Evolutionary conservation across 2,113 vertebrate genomes (phyloP).

Genomic region (Pampusana beccarii): DNA sequence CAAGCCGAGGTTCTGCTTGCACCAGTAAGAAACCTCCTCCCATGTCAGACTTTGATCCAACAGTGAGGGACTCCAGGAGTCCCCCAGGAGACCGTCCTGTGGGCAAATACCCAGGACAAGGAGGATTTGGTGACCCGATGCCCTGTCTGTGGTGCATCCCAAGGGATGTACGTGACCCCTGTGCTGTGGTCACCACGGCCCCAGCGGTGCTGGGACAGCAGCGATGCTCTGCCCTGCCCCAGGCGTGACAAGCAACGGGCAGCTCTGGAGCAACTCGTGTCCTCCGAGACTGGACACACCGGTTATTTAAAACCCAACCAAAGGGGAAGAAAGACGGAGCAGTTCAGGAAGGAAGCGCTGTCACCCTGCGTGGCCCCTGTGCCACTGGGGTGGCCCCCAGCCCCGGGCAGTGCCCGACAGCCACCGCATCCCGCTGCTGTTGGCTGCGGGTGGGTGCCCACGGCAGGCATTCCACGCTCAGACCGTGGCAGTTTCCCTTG

Average conservation of each 20-base stretch:
- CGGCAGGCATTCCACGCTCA: accelerated
- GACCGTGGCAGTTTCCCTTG: accelerated
- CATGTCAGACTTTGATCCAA: background rate
- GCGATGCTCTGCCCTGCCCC: background rate
- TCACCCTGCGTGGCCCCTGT: background rate
- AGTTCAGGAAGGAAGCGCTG: constrained; percentile 10
- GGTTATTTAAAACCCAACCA: background rate
- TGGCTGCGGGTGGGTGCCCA: background rate
- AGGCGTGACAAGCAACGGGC: too few relatives aligned
- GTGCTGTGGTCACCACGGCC: background rate
- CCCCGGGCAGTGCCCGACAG: background rate
- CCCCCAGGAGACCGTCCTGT: background rate
- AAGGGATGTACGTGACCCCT: background rate
- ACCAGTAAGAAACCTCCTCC: background rate
- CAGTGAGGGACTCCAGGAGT: background rate
- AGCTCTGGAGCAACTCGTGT: accelerated
- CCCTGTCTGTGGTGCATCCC: background rate
- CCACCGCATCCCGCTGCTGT: background rate
- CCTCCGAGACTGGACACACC: accelerated
- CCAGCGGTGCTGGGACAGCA: accelerated
- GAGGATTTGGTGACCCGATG: background rate
- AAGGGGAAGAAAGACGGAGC: background rate
- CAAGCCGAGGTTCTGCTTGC: background rate
- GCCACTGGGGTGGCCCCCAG: background rate
- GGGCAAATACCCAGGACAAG: background rate